Base-by-base conservation (phyloP, 2,888 invertebrate species). In the Eurois occulta region DNA sequence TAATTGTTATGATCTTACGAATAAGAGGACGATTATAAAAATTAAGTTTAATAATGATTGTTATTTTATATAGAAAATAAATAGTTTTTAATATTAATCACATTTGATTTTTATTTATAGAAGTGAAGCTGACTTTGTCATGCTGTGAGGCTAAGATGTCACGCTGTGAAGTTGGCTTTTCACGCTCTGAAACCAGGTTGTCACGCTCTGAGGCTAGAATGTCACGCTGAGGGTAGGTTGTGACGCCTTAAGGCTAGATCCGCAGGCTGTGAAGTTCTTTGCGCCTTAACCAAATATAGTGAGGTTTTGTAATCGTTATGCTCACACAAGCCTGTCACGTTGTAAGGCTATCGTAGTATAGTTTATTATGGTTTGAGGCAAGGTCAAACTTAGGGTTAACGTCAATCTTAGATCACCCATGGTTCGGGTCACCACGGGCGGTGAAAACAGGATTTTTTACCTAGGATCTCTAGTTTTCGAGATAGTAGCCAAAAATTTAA, bases 1-100 rank as follows among this genome's bases (percentile, higher is more conserved):
- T 65, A 48, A 24, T 76, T 75, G 67, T 68, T 70, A 64, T 84
- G 1, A 35, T 58, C 7, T 60, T 62, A 60, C 16, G n/a, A 32
- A n/a, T 76, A 65, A 35, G 28, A 28, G 18, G 35, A 48, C 43
- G 21, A 65, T 6, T 83, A 66, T 83, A 13, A 46, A 66, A 48
- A 69, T 10, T 69, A 75, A 80, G 72, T 58, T 64, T 18, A 43
- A 75, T 16, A 38, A 64, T n/a, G 13, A 58, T 78, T 71, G 43
- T 78, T 80, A 48, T 66, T 78, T 73, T 2, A 78, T 84, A 48
- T 46, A 77, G 60, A 24, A 35, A 72, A 81, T 86, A 77, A 75
- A 81, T 72, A 48, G 65, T 67, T 78, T 46, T 75, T 35, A 76
- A 58, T 41, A 58, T 73, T 68, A 62, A 24, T 21, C 0, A 6